Conservation (phyloP, 2,113 vertebrate species). For the Pitta sordida region DNA sequence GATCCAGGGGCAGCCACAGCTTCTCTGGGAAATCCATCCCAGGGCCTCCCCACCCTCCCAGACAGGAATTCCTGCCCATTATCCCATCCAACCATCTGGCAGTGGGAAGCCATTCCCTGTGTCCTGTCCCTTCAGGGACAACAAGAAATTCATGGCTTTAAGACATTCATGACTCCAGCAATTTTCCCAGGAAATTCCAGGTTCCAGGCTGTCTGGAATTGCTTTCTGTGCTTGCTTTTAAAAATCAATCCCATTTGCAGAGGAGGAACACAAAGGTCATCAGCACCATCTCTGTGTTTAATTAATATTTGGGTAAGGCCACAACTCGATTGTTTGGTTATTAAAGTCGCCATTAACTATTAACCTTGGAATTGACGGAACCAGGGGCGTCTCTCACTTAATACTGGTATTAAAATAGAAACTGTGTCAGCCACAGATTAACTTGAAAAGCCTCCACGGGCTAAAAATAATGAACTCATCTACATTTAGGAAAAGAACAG, state of each 20-base stretch:
- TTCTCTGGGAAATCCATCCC: background rate
- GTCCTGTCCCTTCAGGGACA: no score
- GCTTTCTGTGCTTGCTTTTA: no score
- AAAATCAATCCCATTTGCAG: background rate
- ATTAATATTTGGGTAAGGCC: background rate
- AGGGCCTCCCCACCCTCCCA: no score
- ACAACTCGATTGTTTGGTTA: background rate
- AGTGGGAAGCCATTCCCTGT: no score
- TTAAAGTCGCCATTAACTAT: background rate
- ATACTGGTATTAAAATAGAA: conserved; percentile 40
- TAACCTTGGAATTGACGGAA: background rate
- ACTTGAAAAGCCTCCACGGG: background rate
- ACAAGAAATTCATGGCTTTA: background rate
- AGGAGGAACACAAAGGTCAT: background rate
- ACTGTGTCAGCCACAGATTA: conserved; percentile 55
- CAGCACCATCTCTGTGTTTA: background rate
- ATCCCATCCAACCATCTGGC: no score
- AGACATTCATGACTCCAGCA: background rate
- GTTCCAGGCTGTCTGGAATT: background rate
- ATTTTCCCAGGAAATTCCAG: background rate
- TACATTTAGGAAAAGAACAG: background rate
- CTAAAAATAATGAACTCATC: conserved; percentile 55
- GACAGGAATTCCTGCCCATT: no score
- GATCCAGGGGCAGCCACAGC: background rate
- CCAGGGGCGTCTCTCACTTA: background rate